phyloP scores from a whole-genome alignment of 2,113 vertebrate species.

The Lepus americanus region DNA sequence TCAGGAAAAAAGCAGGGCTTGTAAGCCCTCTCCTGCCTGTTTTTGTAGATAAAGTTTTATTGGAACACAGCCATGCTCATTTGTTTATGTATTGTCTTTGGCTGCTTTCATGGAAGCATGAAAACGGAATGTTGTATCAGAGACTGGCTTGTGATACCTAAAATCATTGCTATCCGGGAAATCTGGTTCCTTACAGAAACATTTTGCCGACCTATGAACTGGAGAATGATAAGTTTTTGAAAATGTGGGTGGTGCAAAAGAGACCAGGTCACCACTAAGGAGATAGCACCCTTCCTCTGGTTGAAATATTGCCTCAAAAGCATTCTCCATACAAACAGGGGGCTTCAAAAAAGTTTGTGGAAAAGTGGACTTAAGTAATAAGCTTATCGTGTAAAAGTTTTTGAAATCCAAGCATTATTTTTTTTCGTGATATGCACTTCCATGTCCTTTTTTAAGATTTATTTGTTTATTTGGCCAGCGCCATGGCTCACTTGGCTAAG shows the following conservation, averaged over 20 bases:
- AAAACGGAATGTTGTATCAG: constrained; percentile 32
- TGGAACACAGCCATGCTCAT: constrained; percentile 42
- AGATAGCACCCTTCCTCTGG: not conserved
- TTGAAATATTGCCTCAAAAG: not conserved
- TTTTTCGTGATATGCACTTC: too few relatives aligned
- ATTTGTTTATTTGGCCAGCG: too few relatives aligned
- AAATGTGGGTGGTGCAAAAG: not conserved
- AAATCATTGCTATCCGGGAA: constrained; percentile 53
- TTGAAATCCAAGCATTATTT: too few relatives aligned
- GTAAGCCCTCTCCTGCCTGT: not conserved
- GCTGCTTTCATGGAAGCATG: constrained; percentile 57
- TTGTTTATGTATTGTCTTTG: constrained; percentile 42
- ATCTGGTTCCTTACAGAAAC: constrained; percentile 32
- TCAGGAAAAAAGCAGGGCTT: not conserved
- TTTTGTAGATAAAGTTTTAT: constrained; percentile 77
- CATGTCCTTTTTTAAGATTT: too few relatives aligned
- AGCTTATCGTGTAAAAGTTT: too few relatives aligned
- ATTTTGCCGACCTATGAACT: constrained; percentile 5
- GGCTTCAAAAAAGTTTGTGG: too few relatives aligned
- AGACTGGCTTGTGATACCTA: constrained; percentile 38
- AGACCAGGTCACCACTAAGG: not conserved
- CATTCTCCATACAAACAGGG: not conserved
- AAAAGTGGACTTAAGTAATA: too few relatives aligned
- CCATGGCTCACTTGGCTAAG: too few relatives aligned
- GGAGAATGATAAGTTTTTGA: constrained; percentile 19